Percentiles rank a stretch among this genome's conserved stretches.
Evolutionary conservation across 2,797 vertebrate genomes (phyloP).

Genomic region (Erethizon dorsatum): DNA sequence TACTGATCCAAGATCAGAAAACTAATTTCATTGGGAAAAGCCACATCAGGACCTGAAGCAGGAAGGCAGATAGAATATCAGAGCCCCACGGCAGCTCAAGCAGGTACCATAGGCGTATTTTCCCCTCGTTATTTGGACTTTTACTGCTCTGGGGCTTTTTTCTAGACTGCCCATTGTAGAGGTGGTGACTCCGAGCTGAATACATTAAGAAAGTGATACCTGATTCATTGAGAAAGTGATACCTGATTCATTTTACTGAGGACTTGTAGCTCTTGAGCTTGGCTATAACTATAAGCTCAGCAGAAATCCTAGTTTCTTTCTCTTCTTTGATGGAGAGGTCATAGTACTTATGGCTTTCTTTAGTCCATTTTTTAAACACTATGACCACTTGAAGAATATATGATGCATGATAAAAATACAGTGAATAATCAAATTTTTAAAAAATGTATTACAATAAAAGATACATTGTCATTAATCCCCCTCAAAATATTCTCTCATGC

Average conservation of each 20-base stretch:
- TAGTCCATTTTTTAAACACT: background rate
- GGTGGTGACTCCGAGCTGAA: background rate
- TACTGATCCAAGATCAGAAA: background rate
- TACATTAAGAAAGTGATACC: background rate
- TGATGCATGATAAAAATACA: background rate
- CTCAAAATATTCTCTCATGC: background rate
- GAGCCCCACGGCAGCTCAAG: background rate
- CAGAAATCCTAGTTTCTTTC: background rate
- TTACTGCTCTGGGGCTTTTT: background rate
- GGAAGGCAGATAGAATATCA: background rate
- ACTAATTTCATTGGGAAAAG: background rate
- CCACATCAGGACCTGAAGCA: background rate
- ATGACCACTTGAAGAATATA: background rate
- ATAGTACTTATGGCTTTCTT: background rate
- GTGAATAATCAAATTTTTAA: background rate
- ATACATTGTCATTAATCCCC: background rate
- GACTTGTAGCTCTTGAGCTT: background rate
- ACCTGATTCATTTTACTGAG: background rate
- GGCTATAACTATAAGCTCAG: background rate
- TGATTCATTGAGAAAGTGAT: background rate
- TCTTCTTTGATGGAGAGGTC: background rate
- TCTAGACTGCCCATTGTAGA: background rate
- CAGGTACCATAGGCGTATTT: background rate
- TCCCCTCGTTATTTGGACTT: background rate
- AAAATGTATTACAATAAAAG: background rate